Percentiles rank a stretch among this genome's conserved stretches.
Conservation (phyloP, 2,113 vertebrate species). For the Pseudonaja textilis region DNA sequence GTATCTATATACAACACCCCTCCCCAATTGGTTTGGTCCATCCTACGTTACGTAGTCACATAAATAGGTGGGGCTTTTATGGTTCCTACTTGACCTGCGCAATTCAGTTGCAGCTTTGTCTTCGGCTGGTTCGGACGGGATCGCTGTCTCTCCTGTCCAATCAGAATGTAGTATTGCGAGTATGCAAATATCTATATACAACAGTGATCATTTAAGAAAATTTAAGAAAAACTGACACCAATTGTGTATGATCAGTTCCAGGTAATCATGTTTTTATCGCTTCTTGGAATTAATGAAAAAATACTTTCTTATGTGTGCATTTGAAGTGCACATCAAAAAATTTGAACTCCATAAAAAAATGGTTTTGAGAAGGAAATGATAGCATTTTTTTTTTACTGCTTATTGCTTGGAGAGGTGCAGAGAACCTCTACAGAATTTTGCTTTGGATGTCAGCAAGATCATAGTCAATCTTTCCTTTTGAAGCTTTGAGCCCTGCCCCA, state of each 20-base stretch:
- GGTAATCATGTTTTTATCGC: neutral
- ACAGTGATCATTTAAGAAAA: neutral
- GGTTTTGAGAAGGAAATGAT: neutral
- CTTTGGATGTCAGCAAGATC: neutral
- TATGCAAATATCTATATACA: no score
- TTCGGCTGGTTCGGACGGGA: no score
- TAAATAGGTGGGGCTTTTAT: no score
- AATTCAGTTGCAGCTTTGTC: no score
- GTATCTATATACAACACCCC: no score
- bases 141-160: no score
- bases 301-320: neutral
- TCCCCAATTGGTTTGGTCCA: no score
- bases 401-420: neutral
- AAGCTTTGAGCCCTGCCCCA: neutral
- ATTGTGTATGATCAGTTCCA: neutral
- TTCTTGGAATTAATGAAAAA: neutral
- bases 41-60: no score
- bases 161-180: no score
- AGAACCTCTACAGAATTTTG: neutral
- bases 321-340: slow-evolving; percentile 10
- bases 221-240: neutral
- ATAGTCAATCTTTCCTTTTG: neutral
- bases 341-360: neutral
- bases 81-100: no score
- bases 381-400: neutral